Base-by-base conservation (phyloP, 1,140 invertebrate genomes). In the Zaprionus ghesquierei region DNA sequence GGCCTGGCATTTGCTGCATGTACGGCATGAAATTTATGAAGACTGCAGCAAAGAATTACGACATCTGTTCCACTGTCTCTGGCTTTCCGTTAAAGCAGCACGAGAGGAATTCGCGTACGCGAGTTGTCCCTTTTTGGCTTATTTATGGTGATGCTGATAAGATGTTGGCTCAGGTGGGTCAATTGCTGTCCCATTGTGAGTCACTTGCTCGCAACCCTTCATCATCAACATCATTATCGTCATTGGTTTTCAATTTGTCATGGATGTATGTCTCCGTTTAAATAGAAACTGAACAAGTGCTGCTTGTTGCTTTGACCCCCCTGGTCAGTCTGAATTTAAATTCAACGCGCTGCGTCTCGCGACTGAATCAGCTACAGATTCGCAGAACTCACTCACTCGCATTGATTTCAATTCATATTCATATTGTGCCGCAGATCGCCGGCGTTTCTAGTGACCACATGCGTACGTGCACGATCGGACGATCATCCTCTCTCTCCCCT, bases 1-100 rank as follows among this genome's bases (percentile, higher is more conserved):
- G 35, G 6, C n/a, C 64, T 77, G 80, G 60, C 81, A 77, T 73
- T 53, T 60, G 50, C 49, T 64, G 63, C 75, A 79, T 86, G 81
- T 87, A 75, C 59, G 77, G 77, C 76, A 73, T 38, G 54, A 81
- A 86, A 86, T 86, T 87, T 86, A 86, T 86, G 82, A 87, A 87
- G 82, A 86, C 82, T 87, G 82, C 82, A 82, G 68, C 68, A 76
- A 87, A 89, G 79, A 86, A 65, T 87, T 87, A 79, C 82, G 70
- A 60, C 71, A 13, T 51, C 53, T 41, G 51, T 63, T 29, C 15
- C 12, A 18, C 10, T 22, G 55, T 60, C 25, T 35, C 31, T 38
- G 10, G 20, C 20, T 20, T 62, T 33, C n/a, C 18, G 79, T 54
- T 55, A n/a, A n/a, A n/a, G n/a, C n/a, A n/a, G n/a, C n/a, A n/a